Evolutionary conservation across 2,113 vertebrate genomes (phyloP), one percentile per base, ranked within the genome.

Genomic region (Meles meles): DNA sequence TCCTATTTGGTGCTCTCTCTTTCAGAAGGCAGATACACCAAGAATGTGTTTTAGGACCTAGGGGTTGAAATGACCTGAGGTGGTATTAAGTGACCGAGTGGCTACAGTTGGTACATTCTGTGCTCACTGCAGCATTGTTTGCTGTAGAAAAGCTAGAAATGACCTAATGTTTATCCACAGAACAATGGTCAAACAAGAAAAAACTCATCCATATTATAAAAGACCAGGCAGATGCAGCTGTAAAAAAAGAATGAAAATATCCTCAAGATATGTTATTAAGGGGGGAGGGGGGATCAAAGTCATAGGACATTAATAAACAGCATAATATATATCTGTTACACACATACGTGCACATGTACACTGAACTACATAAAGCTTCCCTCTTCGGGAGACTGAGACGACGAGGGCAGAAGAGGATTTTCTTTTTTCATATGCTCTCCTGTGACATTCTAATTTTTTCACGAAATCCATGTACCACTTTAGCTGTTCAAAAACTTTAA

Each of bases 401-500:
- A 83, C 9, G 27, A 47, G 27, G 18, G 23, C 21, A 47, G 63
- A 93, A 76, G 47, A 3, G 44, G 31, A 74, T 59, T 87, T 94
- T 77, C 42, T 93, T 90, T 88, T 90, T 77, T 31, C 85, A 79
- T 81, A n/a, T 77, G 49, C 65, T 96, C 18, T 63, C 76, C 44
- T 71, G 49, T 21, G 34, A 20, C 49, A 21, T 42, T 82, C 39
- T 31, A 86, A 39, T 55, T 84, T 65, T 85, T 96, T 71, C 72
- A 39, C 49, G 47, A 80, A 57, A 86, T 89, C 59, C 55, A 55
- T 12, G 7, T 42, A 69, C 39, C 74, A 42, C 25, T 59, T 86
- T 87, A 82, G 9, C n/a, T 31, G 34, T 86, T 93, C 94, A 76
- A 59, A 83, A 74, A 39, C 52, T 52, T 97, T 84, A 88, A 89